These are phyloP conservation scores for Nephrotoma guestfalica DNA, from an alignment of 2,888 invertebrate species.

Conservation along the genomic window DNA sequence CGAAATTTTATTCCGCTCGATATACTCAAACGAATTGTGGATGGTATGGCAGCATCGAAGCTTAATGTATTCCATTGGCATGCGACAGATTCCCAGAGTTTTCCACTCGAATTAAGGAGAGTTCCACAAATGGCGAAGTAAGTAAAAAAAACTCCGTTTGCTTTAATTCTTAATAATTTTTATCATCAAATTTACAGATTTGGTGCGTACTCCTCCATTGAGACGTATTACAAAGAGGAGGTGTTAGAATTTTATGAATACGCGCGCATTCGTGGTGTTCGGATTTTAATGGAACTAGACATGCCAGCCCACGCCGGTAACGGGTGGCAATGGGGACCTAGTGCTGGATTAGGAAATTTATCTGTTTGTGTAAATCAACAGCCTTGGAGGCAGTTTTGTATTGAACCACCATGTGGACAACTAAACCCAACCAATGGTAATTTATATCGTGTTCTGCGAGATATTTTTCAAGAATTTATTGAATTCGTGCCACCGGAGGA, in stretches of 20 bases:
- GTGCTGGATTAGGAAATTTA: slow-evolving; percentile 43
- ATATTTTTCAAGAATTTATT: slow-evolving; percentile 53
- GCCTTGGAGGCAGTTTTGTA: slow-evolving; percentile 58
- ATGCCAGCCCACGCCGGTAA: slow-evolving; percentile 75
- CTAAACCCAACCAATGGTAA: slow-evolving; percentile 62
- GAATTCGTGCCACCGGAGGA: slow-evolving; percentile 42
- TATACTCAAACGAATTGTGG: slow-evolving; percentile 54
- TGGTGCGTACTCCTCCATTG: slow-evolving; percentile 54
- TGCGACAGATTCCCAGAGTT: slow-evolving; percentile 80
- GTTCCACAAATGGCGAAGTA: slow-evolving; percentile 61
- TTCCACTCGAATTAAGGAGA: slow-evolving; percentile 65
- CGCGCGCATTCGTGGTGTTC: slow-evolving; percentile 64
- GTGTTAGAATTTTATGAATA: slow-evolving; percentile 55
- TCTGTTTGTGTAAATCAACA: slow-evolving; percentile 49
- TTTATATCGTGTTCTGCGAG: slow-evolving; percentile 48
- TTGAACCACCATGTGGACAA: slow-evolving; percentile 76
- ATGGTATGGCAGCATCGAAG: slow-evolving; percentile 78
- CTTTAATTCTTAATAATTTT: slow-evolving; percentile 3
- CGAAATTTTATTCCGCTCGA: slow-evolving; percentile 69
- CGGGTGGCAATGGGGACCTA: slow-evolving; percentile 72
- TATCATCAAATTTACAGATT: slow-evolving; percentile 34
- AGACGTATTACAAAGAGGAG: slow-evolving; percentile 53
- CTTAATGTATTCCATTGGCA: slow-evolving; percentile 92
- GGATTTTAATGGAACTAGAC: slow-evolving; percentile 79
- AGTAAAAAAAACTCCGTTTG: not conserved